Percentiles rank a stretch among this genome's conserved stretches.
phyloP scores from a whole-genome alignment of 2,888 invertebrate species.

The Dynastes tityus region DNA sequence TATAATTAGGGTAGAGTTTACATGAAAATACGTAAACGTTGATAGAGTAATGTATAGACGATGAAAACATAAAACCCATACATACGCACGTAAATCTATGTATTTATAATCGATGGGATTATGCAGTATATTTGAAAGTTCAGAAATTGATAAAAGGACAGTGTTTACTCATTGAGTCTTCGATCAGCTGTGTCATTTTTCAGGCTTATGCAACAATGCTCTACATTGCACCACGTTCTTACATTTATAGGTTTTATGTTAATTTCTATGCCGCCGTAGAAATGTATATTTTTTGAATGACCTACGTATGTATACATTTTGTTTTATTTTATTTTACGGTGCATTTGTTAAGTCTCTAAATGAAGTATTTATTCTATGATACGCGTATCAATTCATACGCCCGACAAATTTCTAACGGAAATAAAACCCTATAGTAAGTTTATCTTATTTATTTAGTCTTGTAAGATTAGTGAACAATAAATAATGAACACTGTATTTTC shows the following conservation, averaged over 20 bases:
- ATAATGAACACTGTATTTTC: too few species aligned
- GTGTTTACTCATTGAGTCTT: constrained; percentile 31
- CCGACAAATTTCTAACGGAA: too few species aligned
- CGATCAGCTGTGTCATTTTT: constrained; percentile 32
- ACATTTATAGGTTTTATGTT: background rate
- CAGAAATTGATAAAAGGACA: constrained; percentile 32
- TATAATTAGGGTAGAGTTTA: constrained; percentile 18
- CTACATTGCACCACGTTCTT: constrained; percentile 12
- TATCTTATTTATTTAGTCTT: too few species aligned
- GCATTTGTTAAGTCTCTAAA: background rate
- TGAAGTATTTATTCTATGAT: background rate
- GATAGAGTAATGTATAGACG: constrained; percentile 2
- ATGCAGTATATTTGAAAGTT: constrained; percentile 34
- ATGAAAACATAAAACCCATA: background rate
- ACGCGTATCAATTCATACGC: background rate
- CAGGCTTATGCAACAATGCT: constrained; percentile 41
- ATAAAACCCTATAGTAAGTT: too few species aligned
- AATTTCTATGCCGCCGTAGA: background rate
- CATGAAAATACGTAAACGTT: background rate
- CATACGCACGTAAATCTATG: background rate
- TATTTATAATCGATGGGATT: constrained; percentile 22
- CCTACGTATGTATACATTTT: background rate
- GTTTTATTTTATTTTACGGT: background rate
- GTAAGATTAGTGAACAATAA: too few species aligned
- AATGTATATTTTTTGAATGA: background rate